phyloP scores from a whole-genome alignment of 2,113 vertebrate species.

The Syngnathus typhle region DNA sequence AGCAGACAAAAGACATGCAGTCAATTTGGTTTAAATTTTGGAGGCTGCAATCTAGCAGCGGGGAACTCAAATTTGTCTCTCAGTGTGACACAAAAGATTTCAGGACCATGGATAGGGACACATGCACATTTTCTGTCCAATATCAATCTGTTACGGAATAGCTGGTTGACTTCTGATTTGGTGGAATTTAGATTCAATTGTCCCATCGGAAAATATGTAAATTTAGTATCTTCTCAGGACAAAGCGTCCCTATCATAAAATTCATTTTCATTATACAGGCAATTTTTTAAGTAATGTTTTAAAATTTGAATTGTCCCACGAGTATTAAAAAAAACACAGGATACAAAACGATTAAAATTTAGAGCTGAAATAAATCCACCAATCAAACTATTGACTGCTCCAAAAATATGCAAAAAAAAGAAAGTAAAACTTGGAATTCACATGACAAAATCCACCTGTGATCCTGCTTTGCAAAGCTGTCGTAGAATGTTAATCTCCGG shows the following conservation, averaged over 20 bases:
- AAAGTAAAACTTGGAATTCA: neutral
- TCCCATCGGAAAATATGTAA: neutral
- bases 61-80: neutral
- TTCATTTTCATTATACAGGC: too few species aligned
- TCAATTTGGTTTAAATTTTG: neutral
- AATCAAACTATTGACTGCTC: too few species aligned
- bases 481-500: conserved; percentile 8
- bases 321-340: too few species aligned
- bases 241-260: neutral
- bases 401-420: neutral
- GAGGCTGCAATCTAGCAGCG: neutral
- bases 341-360: too few species aligned
- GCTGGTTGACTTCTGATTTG: neutral
- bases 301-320: too few species aligned
- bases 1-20: neutral
- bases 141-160: neutral
- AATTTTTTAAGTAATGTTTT: too few species aligned
- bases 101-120: conserved; percentile 60
- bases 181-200: neutral
- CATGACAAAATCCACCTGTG: conserved; percentile 15
- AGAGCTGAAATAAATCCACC: too few species aligned
- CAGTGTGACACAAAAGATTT: conserved; percentile 18
- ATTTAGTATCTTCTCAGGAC: neutral
- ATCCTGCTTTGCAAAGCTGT: conserved; percentile 10
- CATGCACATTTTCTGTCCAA: neutral